phyloP scores from a whole-genome alignment of 2,113 vertebrate genomes.

The Sylvia atricapilla region DNA sequence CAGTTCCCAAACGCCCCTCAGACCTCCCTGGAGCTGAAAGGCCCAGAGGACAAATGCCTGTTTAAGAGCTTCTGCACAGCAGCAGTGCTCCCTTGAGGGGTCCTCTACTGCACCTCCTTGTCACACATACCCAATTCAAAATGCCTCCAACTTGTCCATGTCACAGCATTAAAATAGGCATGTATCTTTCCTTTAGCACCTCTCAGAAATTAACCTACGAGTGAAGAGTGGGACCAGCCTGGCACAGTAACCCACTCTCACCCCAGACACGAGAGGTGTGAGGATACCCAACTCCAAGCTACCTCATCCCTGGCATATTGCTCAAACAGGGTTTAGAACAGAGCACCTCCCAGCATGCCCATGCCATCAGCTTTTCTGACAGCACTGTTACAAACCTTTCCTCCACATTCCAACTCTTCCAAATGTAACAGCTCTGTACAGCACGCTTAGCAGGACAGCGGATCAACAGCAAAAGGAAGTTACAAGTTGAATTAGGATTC shows the following conservation, averaged over 20 bases:
- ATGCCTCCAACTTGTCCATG: background rate
- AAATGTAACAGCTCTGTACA: fast-evolving
- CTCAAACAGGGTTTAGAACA: background rate
- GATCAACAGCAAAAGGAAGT: background rate
- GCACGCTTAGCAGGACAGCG: background rate
- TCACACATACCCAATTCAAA: background rate
- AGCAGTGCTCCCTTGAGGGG: background rate
- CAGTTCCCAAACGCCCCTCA: background rate
- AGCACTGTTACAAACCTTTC: background rate
- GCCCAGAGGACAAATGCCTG: background rate
- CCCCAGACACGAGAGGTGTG: background rate
- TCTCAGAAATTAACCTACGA: background rate
- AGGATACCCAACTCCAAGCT: background rate
- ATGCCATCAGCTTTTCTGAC: background rate
- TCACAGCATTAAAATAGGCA: background rate
- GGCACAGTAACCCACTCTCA: background rate
- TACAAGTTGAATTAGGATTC: background rate
- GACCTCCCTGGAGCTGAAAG: background rate
- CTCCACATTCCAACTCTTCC: background rate
- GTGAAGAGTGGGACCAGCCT: background rate
- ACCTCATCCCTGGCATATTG: background rate
- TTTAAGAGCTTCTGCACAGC: background rate
- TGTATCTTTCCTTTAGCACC: background rate
- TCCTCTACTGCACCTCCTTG: background rate
- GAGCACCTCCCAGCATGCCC: background rate